These are phyloP conservation scores for Antheraea assamensis DNA, from an alignment of 2,888 invertebrate genomes.

Conservation along the genomic window DNA sequence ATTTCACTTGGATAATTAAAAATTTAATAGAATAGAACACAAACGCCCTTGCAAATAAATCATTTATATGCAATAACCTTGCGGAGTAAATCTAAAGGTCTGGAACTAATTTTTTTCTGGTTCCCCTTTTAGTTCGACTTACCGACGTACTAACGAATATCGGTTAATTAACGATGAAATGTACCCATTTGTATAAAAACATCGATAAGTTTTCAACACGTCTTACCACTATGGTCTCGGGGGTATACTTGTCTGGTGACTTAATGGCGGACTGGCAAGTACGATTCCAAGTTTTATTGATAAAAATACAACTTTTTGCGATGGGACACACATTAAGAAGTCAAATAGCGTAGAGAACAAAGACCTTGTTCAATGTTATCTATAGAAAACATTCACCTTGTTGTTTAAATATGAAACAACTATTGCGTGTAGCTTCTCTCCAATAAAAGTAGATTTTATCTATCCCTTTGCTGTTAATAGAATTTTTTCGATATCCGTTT, in stretches of 20 bases:
- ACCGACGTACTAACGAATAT: not conserved
- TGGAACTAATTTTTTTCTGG: too few species aligned
- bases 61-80: too few species aligned
- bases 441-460: too few species aligned
- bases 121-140: too few species aligned
- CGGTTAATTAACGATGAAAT: not conserved
- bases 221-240: not conserved
- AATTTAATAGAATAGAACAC: too few species aligned
- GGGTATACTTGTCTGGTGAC: not conserved
- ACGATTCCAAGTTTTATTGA: conserved; percentile 11
- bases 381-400: not conserved
- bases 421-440: not conserved
- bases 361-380: not conserved
- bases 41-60: too few species aligned
- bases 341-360: not conserved
- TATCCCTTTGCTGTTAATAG: too few species aligned
- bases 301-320: conserved; percentile 3
- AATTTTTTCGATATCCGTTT: too few species aligned
- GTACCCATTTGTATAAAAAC: not conserved
- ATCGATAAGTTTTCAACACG: not conserved
- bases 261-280: not conserved
- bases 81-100: too few species aligned
- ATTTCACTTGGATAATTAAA: too few species aligned
- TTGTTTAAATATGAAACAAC: not conserved
- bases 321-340: not conserved